A percentile compares a stretch with the other conserved stretches of the same genome.
phyloP scores from a whole-genome alignment of 2,888 invertebrate genomes.

The Anarsia innoxiella region DNA sequence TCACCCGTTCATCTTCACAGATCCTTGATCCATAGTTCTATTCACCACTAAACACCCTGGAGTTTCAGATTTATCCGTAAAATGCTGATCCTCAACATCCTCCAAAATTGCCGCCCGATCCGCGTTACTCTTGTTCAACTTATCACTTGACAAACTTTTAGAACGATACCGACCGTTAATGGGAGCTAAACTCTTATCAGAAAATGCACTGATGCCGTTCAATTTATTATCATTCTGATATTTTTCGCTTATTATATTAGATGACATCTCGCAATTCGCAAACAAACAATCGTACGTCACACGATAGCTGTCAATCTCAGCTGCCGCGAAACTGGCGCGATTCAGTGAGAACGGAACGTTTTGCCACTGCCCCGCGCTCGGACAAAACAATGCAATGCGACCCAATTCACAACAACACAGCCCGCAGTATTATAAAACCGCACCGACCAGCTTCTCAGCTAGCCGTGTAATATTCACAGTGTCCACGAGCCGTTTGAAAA shows the following conservation, averaged over 20 bases:
- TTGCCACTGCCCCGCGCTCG: slow-evolving; percentile 34
- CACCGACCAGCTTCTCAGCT: slow-evolving; percentile 24
- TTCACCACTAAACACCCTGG: slow-evolving; percentile 59
- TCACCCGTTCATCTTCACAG: slow-evolving; percentile 12
- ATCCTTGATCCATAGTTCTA: slow-evolving; percentile 44
- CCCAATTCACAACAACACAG: slow-evolving; percentile 34
- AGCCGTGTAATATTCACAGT: slow-evolving; percentile 23
- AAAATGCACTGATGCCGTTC: slow-evolving; percentile 56
- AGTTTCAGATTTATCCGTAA: slow-evolving; percentile 57
- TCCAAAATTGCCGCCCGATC: slow-evolving; percentile 65
- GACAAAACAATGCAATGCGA: slow-evolving; percentile 52
- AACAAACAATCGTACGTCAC: slow-evolving; percentile 7
- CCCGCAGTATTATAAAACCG: slow-evolving; percentile 22
- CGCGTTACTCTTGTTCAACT: slow-evolving; percentile 60
- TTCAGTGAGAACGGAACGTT: slow-evolving; percentile 44
- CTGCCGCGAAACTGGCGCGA: slow-evolving; percentile 52
- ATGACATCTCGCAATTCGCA: slow-evolving; percentile 64
- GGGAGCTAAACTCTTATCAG: slow-evolving; percentile 56
- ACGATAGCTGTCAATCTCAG: slow-evolving; percentile 50
- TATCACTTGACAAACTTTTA: slow-evolving; percentile 70
- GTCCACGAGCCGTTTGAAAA: slow-evolving; percentile 3
- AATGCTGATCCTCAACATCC: slow-evolving; percentile 58
- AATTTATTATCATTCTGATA: slow-evolving; percentile 53
- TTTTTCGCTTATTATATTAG: slow-evolving; percentile 57
- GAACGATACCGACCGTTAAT: slow-evolving; percentile 57